Percentiles rank a stretch among this genome's conserved stretches.
phyloP scores from a whole-genome alignment of 1,140 invertebrate species.

The Scaptomyza pallida region DNA sequence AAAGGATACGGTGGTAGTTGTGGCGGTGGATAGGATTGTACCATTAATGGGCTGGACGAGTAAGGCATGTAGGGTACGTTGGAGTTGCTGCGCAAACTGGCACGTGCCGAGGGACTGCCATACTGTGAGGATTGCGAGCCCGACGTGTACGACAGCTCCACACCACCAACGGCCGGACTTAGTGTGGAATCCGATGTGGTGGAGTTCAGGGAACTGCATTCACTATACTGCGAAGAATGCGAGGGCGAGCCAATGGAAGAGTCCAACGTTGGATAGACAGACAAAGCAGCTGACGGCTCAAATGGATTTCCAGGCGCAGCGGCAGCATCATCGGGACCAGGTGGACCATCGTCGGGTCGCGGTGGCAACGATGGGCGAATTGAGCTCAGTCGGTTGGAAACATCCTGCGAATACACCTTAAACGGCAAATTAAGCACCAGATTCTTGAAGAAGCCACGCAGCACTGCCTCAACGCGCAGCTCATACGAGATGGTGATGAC shows the following conservation, averaged over 20 bases:
- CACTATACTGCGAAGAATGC: slow-evolving; percentile 75
- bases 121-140: slow-evolving; percentile 74
- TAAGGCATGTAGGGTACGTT: slow-evolving; percentile 79
- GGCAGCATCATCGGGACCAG: slow-evolving; percentile 46
- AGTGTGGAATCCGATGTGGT: slow-evolving; percentile 77
- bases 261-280: slow-evolving; percentile 70
- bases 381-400: slow-evolving; percentile 32
- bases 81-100: slow-evolving; percentile 67
- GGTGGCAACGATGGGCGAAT: slow-evolving; percentile 59
- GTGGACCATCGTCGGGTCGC: slow-evolving; percentile 60
- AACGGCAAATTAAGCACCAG: slow-evolving; percentile 75
- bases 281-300: slow-evolving; percentile 42
- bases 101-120: slow-evolving; percentile 64
- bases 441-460: slow-evolving; percentile 82
- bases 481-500: slow-evolving; percentile 80
- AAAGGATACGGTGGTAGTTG: slow-evolving; percentile 67
- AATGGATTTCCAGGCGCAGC: slow-evolving; percentile 60
- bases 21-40: slow-evolving; percentile 74
- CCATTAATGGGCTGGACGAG: slow-evolving; percentile 75
- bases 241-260: slow-evolving; percentile 80
- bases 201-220: slow-evolving; percentile 77
- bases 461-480: slow-evolving; percentile 75
- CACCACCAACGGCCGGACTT: slow-evolving; percentile 64
- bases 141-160: slow-evolving; percentile 72
- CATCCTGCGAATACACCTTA: slow-evolving; percentile 73